Conservation (phyloP, 2,888 invertebrate genomes). For the Perizoma affinitatum region DNA sequence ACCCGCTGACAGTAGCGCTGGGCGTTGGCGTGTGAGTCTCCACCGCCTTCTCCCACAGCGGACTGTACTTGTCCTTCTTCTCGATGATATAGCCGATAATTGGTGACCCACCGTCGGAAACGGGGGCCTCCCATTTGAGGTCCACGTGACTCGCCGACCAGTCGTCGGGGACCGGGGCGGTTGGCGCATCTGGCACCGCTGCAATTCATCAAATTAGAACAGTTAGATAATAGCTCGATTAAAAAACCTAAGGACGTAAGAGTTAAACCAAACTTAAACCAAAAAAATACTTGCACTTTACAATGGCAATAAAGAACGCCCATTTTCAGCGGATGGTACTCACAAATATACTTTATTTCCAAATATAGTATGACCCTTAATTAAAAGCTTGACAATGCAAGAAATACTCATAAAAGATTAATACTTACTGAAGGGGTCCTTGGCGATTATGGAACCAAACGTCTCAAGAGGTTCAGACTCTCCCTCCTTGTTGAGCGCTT, state of each 20-base stretch:
- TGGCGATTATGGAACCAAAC: constrained; percentile 94
- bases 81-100: constrained; percentile 97
- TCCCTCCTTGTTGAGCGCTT: constrained; percentile 97
- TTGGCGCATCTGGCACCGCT: constrained; percentile 94
- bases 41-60: constrained; percentile 96
- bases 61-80: constrained; percentile 96
- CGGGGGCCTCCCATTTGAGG: constrained; percentile 94
- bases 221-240: too few species aligned
- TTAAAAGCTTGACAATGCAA: too few species aligned
- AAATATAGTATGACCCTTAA: too few species aligned
- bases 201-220: constrained; percentile 18
- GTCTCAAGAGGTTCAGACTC: constrained; percentile 98
- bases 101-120: constrained; percentile 96
- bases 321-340: too few species aligned
- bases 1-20: constrained; percentile 92
- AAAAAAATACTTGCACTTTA: too few species aligned
- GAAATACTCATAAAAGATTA: background rate
- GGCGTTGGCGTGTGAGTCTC: constrained; percentile 91
- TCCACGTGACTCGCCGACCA: constrained; percentile 97
- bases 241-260: too few species aligned
- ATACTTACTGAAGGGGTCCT: constrained; percentile 96
- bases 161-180: constrained; percentile 95
- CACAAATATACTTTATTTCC: too few species aligned
- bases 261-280: too few species aligned
- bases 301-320: too few species aligned